A percentile compares a stretch with the other conserved stretches of the same genome.
These are phyloP conservation scores for Drosophila falleni DNA, from an alignment of 2,888 invertebrate genomes.

Conservation along the genomic window DNA sequence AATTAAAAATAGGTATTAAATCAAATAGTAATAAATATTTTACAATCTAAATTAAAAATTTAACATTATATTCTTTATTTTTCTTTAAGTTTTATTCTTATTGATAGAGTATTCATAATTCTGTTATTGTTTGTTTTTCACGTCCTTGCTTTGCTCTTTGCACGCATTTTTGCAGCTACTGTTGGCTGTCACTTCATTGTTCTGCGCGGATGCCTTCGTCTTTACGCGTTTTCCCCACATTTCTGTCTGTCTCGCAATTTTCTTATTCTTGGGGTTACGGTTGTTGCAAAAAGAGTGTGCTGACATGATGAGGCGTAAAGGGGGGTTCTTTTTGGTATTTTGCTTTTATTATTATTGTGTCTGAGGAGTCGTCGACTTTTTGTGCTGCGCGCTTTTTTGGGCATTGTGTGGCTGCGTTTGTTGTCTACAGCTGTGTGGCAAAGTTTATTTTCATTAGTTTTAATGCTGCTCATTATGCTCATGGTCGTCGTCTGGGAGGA, in stretches of 20 bases:
- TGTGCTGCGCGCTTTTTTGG: conserved; percentile 56
- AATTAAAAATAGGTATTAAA: too few species aligned
- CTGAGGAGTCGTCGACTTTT: conserved; percentile 55
- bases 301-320: background rate
- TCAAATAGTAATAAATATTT: too few species aligned
- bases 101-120: conserved; percentile 8
- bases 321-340: conserved; percentile 17
- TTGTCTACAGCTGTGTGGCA: conserved; percentile 57
- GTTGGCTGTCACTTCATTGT: conserved; percentile 58
- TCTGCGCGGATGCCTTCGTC: conserved; percentile 47
- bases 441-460: conserved; percentile 82
- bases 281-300: conserved; percentile 23
- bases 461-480: conserved; percentile 78
- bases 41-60: background rate
- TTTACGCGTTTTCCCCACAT: conserved; percentile 69
- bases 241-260: conserved; percentile 69
- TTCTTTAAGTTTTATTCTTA: background rate
- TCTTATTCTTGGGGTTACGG: conserved; percentile 63
- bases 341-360: conserved; percentile 37
- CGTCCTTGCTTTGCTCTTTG: conserved; percentile 18
- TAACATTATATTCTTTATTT: background rate
- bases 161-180: conserved; percentile 28
- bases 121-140: conserved; percentile 4
- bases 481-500: conserved; percentile 28
- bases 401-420: conserved; percentile 34